These are phyloP conservation scores for Frieseomelitta varia DNA, from an alignment of 1,140 invertebrate genomes.

Conservation along the genomic window DNA sequence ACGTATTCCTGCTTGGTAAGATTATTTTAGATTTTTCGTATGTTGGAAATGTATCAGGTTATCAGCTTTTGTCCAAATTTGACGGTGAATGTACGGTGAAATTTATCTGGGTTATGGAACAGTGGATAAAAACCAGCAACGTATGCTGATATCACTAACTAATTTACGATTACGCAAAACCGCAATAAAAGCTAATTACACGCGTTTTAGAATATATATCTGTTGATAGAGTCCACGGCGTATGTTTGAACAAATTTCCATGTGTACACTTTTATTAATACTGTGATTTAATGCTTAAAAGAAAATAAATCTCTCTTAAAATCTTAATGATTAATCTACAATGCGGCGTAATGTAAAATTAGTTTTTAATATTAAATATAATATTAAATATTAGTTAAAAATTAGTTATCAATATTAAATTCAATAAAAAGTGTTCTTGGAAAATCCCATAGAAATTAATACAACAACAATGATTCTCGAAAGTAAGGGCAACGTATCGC, in stretches of 20 bases:
- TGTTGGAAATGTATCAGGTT: not conserved
- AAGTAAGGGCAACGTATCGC: not conserved
- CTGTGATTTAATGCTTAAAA: no score
- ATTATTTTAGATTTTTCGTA: not conserved
- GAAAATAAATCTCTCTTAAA: no score
- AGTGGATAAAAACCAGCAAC: not conserved
- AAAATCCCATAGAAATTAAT: not conserved
- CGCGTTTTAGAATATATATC: not conserved
- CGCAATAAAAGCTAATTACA: not conserved
- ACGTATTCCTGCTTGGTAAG: not conserved
- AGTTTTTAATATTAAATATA: no score
- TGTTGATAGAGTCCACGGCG: not conserved
- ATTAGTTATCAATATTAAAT: no score
- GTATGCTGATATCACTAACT: conserved; percentile 10
- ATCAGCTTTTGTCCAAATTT: not conserved
- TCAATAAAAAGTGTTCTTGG: no score
- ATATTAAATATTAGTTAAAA: no score
- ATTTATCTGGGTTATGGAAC: not conserved
- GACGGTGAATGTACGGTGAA: not conserved
- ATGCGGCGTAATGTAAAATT: no score
- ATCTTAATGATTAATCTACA: no score
- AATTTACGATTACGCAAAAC: not conserved
- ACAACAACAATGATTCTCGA: not conserved
- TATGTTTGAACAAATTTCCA: not conserved
- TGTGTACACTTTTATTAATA: no score